Evolutionary conservation across 1,140 invertebrate species (phyloP).

Genomic region (Drosophila chauvacae): DNA sequence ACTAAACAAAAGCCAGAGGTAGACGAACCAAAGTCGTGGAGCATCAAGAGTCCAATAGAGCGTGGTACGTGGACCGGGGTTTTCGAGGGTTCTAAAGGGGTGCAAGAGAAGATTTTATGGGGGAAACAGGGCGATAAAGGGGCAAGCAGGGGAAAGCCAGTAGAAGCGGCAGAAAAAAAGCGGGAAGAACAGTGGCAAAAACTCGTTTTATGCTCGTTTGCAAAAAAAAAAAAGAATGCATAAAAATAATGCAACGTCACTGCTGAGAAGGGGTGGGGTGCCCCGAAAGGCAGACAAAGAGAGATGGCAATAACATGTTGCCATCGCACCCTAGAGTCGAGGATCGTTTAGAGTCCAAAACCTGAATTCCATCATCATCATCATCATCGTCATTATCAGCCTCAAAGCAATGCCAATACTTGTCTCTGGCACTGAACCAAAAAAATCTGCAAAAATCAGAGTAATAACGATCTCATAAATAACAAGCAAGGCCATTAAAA

Average conservation of each 20-base stretch:
- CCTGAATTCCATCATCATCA: constrained; percentile 57
- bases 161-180: constrained; percentile 45
- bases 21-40: constrained; percentile 71
- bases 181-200: constrained; percentile 51
- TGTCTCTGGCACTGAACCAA: constrained; percentile 8
- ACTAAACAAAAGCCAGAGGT: constrained; percentile 71
- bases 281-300: constrained; percentile 9
- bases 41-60: constrained; percentile 66
- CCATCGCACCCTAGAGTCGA: constrained; percentile 30
- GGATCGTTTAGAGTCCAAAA: constrained; percentile 58
- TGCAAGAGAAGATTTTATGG: constrained; percentile 7
- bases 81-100: not conserved
- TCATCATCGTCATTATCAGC: constrained; percentile 29
- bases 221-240: constrained; percentile 6
- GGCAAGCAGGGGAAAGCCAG: constrained; percentile 13
- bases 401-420: constrained; percentile 34
- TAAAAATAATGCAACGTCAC: constrained; percentile 72
- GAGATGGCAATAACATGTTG: constrained; percentile 33
- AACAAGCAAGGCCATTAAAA: not conserved
- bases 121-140: constrained; percentile 32
- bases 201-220: constrained; percentile 46
- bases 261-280: constrained; percentile 20
- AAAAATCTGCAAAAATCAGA: not conserved
- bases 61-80: constrained; percentile 37
- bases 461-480: not conserved